Evolutionary conservation across 1,140 invertebrate genomes (phyloP).

Genomic region (Drusus annulatus): DNA sequence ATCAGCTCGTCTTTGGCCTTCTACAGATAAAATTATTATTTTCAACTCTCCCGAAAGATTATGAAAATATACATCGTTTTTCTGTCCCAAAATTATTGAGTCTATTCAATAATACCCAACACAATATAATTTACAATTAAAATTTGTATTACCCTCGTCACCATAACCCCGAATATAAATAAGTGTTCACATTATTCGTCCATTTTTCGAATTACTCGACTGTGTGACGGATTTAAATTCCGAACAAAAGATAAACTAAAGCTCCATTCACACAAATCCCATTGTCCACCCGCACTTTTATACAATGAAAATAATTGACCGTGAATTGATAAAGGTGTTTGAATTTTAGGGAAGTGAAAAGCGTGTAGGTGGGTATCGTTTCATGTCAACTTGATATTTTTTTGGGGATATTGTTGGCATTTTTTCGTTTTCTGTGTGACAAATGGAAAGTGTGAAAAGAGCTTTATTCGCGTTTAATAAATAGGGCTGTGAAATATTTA

Average conservation of each 20-base stretch:
- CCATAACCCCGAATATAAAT: too few species aligned
- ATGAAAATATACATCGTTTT: too few species aligned
- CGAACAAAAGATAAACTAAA: constrained; percentile 3
- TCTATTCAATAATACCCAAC: too few species aligned
- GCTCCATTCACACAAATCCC: constrained; percentile 7
- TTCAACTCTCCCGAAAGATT: too few species aligned
- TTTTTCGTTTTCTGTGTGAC: constrained; percentile 5
- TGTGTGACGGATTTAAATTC: constrained; percentile 12
- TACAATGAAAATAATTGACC: constrained; percentile 44
- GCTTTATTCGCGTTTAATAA: neutral
- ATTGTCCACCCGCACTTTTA: constrained; percentile 16
- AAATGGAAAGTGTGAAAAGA: constrained; percentile 34
- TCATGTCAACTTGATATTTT: constrained; percentile 22
- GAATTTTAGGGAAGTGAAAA: neutral
- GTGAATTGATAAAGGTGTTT: constrained; percentile 36
- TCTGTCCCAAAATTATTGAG: too few species aligned
- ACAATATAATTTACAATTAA: too few species aligned
- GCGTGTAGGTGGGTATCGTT: neutral
- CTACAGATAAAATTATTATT: too few species aligned
- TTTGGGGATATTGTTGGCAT: neutral
- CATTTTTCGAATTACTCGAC: neutral
- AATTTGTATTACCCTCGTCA: too few species aligned
- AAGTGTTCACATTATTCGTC: neutral
- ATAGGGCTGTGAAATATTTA: too few species aligned
- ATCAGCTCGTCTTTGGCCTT: too few species aligned